Conservation (phyloP, 2,113 vertebrate genomes). For the Canis aureus region DNA sequence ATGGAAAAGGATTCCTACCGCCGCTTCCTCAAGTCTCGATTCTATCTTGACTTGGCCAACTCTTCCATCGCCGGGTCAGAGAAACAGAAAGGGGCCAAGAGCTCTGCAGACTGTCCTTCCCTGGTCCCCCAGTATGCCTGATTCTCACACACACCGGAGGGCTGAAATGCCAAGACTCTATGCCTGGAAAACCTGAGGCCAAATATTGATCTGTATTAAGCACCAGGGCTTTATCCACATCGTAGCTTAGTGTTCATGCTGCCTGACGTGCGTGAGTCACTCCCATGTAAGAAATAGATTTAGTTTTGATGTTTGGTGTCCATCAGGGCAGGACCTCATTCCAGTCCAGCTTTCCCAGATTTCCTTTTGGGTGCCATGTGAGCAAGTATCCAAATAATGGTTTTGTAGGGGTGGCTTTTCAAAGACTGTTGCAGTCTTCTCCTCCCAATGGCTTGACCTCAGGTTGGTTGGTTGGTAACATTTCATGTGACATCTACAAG, state of each 20-base stretch:
- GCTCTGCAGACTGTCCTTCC: constrained; percentile 82
- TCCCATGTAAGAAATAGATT: constrained; percentile 15
- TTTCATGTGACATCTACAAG: background rate
- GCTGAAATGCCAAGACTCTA: constrained; percentile 29
- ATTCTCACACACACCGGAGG: background rate
- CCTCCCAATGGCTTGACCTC: background rate
- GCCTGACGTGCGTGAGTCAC: constrained; percentile 47
- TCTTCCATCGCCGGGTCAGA: constrained; percentile 70
- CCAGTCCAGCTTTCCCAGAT: background rate
- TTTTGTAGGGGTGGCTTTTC: background rate
- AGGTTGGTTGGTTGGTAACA: background rate
- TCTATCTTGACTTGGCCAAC: constrained; percentile 91
- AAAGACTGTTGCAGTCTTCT: background rate
- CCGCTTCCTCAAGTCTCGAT: constrained; percentile 94
- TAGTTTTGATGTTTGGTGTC: background rate
- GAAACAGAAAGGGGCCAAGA: constrained; percentile 82
- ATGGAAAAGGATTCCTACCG: constrained; percentile 99
- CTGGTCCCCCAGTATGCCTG: constrained; percentile 85
- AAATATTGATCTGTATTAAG: constrained; percentile 52
- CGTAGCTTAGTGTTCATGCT: constrained; percentile 60
- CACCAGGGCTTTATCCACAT: constrained; percentile 43
- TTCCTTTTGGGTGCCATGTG: background rate
- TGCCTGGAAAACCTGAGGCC: constrained; percentile 59
- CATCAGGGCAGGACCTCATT: background rate
- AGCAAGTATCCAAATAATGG: background rate